These are phyloP conservation scores for Laticauda colubrina DNA, from an alignment of 2,113 vertebrate genomes.

Conservation along the genomic window DNA sequence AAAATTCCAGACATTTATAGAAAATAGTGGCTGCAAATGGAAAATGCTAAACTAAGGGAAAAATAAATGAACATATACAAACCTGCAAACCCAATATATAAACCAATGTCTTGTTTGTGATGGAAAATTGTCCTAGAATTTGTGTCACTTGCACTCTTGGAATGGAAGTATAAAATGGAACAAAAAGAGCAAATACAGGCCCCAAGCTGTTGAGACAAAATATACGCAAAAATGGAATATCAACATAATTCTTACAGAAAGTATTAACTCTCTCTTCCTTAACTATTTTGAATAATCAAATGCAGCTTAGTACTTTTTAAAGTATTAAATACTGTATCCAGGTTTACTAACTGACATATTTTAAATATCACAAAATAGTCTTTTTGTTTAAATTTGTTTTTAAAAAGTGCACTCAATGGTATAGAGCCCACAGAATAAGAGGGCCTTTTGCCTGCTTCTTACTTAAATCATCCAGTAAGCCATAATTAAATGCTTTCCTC, in stretches of 20 bases:
- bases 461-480: background rate
- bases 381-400: background rate
- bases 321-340: background rate
- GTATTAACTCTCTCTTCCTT: background rate
- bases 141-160: constrained; percentile 90
- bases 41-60: constrained; percentile 40
- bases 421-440: background rate
- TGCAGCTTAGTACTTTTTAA: background rate
- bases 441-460: background rate
- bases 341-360: background rate
- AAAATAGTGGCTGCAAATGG: background rate
- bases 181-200: constrained; percentile 91
- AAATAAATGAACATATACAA: constrained; percentile 65
- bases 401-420: background rate
- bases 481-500: background rate
- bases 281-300: background rate
- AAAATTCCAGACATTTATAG: background rate
- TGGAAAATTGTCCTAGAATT: constrained; percentile 84
- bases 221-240: background rate
- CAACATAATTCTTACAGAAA: background rate
- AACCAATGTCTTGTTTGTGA: constrained; percentile 96
- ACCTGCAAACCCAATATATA: constrained; percentile 96
- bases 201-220: constrained; percentile 79
- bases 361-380: background rate
- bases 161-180: constrained; percentile 92